phyloP scores from a whole-genome alignment of 2,113 vertebrate genomes.

The Hirundichthys speculiger region DNA sequence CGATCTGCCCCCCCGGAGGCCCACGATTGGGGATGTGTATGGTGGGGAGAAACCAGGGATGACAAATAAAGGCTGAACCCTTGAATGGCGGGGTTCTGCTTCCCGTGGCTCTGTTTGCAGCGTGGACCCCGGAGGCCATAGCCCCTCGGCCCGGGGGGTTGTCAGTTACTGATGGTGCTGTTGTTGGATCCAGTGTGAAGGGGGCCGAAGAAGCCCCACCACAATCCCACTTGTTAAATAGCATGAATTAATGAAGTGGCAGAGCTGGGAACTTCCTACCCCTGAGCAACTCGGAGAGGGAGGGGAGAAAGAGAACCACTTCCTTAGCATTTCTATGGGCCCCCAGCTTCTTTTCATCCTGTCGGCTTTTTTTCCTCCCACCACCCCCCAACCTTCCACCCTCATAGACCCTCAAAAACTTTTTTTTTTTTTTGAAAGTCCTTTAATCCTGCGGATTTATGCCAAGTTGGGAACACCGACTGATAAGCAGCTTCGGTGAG shows the following conservation, averaged over 20 bases:
- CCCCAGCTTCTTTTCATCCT: constrained; percentile 81
- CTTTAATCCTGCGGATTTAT: constrained; percentile 81
- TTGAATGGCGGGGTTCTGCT: constrained; percentile 72
- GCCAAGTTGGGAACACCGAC: constrained; percentile 71
- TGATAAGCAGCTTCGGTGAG: constrained; percentile 75
- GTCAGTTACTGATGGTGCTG: constrained; percentile 79
- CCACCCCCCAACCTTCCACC: constrained; percentile 12
- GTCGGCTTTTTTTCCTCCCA: constrained; percentile 43
- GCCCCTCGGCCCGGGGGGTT: constrained; percentile 75
- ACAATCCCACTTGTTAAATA: constrained; percentile 79
- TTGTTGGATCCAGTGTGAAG: constrained; percentile 77
- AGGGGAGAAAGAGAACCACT: constrained; percentile 71
- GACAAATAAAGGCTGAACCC: constrained; percentile 79
- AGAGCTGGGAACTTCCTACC: constrained; percentile 81
- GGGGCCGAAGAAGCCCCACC: constrained; percentile 73
- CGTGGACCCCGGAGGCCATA: constrained; percentile 72
- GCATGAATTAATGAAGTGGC: constrained; percentile 84
- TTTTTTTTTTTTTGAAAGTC: constrained; percentile 74
- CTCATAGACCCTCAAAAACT: constrained; percentile 46
- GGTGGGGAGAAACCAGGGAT: constrained; percentile 69
- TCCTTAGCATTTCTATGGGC: constrained; percentile 81
- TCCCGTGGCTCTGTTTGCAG: constrained; percentile 78
- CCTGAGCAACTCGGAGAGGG: constrained; percentile 60
- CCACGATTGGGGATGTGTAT: constrained; percentile 67
- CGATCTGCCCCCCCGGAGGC: constrained; percentile 61